A percentile compares a stretch with the other conserved stretches of the same genome.
Conservation (phyloP, 2,797 vertebrate species). For the Chanos chanos region DNA sequence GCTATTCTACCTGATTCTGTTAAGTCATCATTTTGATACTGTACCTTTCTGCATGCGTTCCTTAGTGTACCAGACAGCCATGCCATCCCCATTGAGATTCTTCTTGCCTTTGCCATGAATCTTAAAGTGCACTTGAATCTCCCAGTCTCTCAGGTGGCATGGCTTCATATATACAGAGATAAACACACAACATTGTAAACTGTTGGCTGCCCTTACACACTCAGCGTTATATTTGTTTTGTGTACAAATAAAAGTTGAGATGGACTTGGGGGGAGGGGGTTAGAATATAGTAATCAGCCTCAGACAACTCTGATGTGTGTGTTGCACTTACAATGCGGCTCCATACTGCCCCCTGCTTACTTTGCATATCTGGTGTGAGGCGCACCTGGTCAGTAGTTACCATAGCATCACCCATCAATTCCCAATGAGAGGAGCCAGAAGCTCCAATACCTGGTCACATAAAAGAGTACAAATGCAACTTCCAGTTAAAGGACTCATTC, state of each 20-base stretch:
- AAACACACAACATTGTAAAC: too few species aligned
- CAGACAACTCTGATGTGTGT: not conserved
- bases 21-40: too few species aligned
- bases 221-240: too few species aligned
- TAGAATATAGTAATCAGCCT: too few species aligned
- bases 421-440: slow-evolving; percentile 85
- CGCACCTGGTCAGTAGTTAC: slow-evolving; percentile 91
- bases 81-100: slow-evolving; percentile 90
- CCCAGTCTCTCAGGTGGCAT: slow-evolving; percentile 91
- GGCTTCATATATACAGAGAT: slow-evolving; percentile 70
- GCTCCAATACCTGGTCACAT: slow-evolving; percentile 81
- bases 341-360: slow-evolving; percentile 93
- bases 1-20: not conserved
- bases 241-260: too few species aligned
- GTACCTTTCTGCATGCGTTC: slow-evolving; percentile 89
- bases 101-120: slow-evolving; percentile 95
- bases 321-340: slow-evolving; percentile 83
- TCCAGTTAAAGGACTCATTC: too few species aligned
- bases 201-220: too few species aligned
- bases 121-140: slow-evolving; percentile 95
- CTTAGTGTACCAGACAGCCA: slow-evolving; percentile 95
- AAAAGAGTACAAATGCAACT: slow-evolving; percentile 11
- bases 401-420: slow-evolving; percentile 89
- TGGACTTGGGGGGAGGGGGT: too few species aligned
- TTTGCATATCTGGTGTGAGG: slow-evolving; percentile 90